phyloP scores from a whole-genome alignment of 35 echinoderm and acorn worm species.

The Lytechinus variegatus region DNA sequence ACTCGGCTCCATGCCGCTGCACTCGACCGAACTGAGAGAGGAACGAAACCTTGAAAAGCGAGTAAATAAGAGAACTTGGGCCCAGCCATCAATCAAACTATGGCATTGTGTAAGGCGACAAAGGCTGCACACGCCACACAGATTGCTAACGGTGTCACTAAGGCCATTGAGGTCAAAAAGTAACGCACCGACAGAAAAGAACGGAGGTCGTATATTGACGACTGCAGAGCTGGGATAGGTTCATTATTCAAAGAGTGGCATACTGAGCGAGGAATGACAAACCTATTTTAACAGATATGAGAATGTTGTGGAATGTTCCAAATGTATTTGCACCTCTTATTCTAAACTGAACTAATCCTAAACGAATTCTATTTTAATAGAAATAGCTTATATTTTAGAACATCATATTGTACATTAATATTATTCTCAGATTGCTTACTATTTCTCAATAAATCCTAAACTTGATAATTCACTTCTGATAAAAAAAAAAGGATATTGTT shows the following conservation, averaged over 20 bases:
- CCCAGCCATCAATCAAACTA: background rate
- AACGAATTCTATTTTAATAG: too few species aligned
- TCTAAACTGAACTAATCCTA: background rate
- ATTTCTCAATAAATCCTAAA: too few species aligned
- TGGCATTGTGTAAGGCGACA: background rate
- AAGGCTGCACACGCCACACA: background rate
- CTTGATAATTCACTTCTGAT: too few species aligned
- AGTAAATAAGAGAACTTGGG: conserved; percentile 14
- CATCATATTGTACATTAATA: too few species aligned
- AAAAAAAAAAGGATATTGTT: too few species aligned
- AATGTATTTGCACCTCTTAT: background rate
- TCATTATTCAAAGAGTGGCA: background rate
- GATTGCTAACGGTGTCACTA: conserved; percentile 17
- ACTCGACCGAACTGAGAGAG: background rate
- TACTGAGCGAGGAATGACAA: background rate
- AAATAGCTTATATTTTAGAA: too few species aligned
- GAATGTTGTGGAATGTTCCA: background rate
- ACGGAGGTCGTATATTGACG: conserved; percentile 9
- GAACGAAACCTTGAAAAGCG: background rate
- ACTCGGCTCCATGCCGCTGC: background rate
- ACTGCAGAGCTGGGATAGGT: background rate
- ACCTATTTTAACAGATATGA: background rate
- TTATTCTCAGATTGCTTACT: too few species aligned
- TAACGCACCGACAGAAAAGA: conserved; percentile 11
- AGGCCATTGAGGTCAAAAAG: conserved; percentile 1